phyloP scores from a whole-genome alignment of 2,113 vertebrate species.

The Psilopogon haemacephalus region DNA sequence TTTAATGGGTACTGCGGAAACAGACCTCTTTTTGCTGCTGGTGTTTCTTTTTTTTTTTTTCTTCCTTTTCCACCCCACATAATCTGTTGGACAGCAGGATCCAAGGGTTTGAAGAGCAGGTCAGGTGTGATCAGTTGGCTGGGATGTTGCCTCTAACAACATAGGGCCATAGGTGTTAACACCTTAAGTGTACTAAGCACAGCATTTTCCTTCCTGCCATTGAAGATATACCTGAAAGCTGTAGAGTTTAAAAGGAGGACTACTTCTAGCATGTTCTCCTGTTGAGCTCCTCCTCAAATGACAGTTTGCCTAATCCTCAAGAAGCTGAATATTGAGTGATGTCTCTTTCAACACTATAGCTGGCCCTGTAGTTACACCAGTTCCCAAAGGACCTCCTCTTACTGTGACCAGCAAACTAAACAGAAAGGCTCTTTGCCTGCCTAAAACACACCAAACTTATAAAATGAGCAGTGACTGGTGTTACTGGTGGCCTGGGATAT shows the following conservation, averaged over 20 bases:
- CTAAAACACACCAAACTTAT: background rate
- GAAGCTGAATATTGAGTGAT: background rate
- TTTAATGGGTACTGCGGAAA: background rate
- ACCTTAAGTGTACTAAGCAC: background rate
- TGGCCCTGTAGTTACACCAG: background rate
- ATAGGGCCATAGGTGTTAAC: background rate
- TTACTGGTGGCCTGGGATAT: background rate
- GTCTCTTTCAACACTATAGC: background rate
- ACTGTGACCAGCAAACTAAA: background rate
- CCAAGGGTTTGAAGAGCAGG: background rate
- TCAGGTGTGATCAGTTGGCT: background rate
- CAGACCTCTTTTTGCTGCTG: background rate
- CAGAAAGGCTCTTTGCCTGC: background rate
- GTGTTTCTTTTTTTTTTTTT: background rate
- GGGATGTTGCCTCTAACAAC: background rate
- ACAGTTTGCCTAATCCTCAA: background rate
- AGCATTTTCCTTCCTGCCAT: background rate
- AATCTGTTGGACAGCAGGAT: background rate
- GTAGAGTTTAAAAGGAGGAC: background rate
- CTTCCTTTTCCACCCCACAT: background rate
- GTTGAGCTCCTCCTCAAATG: background rate
- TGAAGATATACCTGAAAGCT: background rate
- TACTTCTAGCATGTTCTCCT: background rate
- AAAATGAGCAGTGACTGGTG: background rate
- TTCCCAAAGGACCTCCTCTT: background rate